Percentiles rank a stretch among this genome's conserved stretches.
These are phyloP conservation scores for Penaeus monodon DNA, from an alignment of 2,888 invertebrate species.

Conservation along the genomic window DNA sequence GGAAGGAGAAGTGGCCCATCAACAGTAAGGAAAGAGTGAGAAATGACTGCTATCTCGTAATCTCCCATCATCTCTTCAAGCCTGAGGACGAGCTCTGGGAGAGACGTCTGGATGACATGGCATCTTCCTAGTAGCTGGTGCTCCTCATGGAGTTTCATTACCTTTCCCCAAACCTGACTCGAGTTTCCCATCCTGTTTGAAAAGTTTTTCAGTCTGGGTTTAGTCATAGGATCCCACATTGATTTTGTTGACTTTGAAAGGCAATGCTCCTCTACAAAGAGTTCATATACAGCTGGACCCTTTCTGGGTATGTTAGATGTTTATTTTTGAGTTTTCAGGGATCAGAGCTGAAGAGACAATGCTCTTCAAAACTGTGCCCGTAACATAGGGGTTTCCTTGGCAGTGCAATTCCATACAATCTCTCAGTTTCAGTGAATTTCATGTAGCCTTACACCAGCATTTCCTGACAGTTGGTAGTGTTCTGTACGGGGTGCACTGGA, in stretches of 20 bases:
- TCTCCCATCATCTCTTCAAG: constrained; percentile 12
- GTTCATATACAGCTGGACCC: neutral
- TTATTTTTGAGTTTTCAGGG: neutral
- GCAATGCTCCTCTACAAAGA: neutral
- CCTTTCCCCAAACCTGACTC: neutral
- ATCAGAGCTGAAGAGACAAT: constrained; percentile 9
- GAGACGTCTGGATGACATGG: neutral
- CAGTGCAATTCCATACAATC: too few relatives aligned
- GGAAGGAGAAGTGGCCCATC: neutral
- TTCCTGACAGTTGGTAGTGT: too few relatives aligned
- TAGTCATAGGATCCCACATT: constrained; percentile 2
- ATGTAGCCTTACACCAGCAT: too few relatives aligned
- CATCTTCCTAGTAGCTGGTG: neutral
- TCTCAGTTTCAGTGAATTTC: too few relatives aligned
- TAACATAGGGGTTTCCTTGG: constrained; percentile 2
- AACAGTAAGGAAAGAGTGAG: neutral
- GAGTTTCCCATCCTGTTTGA: constrained; percentile 1
- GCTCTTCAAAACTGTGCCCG: neutral
- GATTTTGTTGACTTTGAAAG: constrained; percentile 6
- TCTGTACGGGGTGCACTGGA: too few relatives aligned
- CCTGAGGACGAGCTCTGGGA: constrained; percentile 11
- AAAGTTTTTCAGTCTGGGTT: neutral
- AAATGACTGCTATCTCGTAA: neutral
- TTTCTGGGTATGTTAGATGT: constrained; percentile 14
- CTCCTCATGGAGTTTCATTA: neutral